Base-by-base conservation (phyloP, 2,797 vertebrate genomes). In the Tenualosa thibaudeaui region DNA sequence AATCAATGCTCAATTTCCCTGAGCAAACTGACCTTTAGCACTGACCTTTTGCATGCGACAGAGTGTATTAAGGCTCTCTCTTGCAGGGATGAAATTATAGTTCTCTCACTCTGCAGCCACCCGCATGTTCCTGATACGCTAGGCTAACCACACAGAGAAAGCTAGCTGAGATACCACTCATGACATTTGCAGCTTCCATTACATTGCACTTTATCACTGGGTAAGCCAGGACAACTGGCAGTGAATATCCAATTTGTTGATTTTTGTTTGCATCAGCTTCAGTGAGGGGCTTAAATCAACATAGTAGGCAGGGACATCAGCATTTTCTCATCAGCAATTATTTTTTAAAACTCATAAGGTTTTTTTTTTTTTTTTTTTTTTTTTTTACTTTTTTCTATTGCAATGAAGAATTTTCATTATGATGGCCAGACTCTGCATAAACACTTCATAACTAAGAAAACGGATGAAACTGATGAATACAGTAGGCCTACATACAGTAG, bases 31-130 rank as follows among this genome's bases (percentile, higher is more conserved):
- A 24, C 10, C 51, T 83, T 75, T 84, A 37, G 40, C 26, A 58
- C 81, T 85, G 84, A 84, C 82, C 82, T 86, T 86, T 85, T n/a
- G 50, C 81, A 65, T 65, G 81, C 56, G 51, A 71, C 26, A 8
- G 13, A 56, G 82, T 71, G 22, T 83, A 78, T 81, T 81, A 85
- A 81, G 82, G 50, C 58, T 54, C 71, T 58, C 81, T 81, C 26
- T 58, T 58, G 26, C 83, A 15, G n/a, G 65, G 54, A 84, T 81
- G 40, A 75, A 84, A 82, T 82, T 82, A 71, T 26, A 81, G 58
- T 50, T 85, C 65, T 71, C 65, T 71, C 65, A 37, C 65, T 71
- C 26, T 37, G 24, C 26, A 15, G 3, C 65, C 43, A 71, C 82
- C 13, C 60, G 31, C 78, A 37, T 43, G 12, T 82, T 15, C 84